Evolutionary conservation across 2,797 vertebrate species (phyloP), one percentile per base, ranked within the genome.

Genomic region (Clarias pachynema): DNA sequence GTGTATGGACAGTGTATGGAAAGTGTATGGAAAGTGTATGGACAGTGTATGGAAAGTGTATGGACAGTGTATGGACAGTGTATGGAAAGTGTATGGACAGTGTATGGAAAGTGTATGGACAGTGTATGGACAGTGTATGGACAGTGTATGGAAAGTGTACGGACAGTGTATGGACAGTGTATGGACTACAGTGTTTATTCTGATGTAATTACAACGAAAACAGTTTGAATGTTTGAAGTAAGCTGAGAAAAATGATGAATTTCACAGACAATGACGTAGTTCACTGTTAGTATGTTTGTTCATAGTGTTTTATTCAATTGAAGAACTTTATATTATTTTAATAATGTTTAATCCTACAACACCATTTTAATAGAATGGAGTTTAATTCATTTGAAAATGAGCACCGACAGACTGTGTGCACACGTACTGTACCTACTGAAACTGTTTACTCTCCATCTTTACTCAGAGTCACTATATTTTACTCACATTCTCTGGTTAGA

Each of bases 401-500:
- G 8, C 34, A 22, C 20, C 9, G 31, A 20, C 66, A 69, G 29
- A 20, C 26, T 29, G 9, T 29, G n/a, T 5, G n/a, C 2, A 0
- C n/a, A 29, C 5, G 2, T 8, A 4, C 44, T 20, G 7, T 20
- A 8, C 29, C 29, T 34, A 20, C 65, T 20, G 65, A 68, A 73
- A 40, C 20, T 70, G 34, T 70, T 70, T 14, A 12, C 9, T 44
- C 44, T 49, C 10, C 16, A 53, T 53, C 16, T 26, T 74, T 53
- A 31, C 40, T 49, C 72, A 18, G 4, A 20, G 12, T 5, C 49
- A 29, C 73, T 15, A 62, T 69, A 57, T 57, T 24, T 16, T 53
- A 91, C 95, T 95, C 89, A 96, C 96, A 96, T 86, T 95, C 91
- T 92, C 93, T 93, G 79, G 91, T 94, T 59, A 96, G 91, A 66